Evolutionary conservation across 2,888 invertebrate species (phyloP), one percentile per base, ranked within the genome.

Genomic region (Drosophila maculinotata): DNA sequence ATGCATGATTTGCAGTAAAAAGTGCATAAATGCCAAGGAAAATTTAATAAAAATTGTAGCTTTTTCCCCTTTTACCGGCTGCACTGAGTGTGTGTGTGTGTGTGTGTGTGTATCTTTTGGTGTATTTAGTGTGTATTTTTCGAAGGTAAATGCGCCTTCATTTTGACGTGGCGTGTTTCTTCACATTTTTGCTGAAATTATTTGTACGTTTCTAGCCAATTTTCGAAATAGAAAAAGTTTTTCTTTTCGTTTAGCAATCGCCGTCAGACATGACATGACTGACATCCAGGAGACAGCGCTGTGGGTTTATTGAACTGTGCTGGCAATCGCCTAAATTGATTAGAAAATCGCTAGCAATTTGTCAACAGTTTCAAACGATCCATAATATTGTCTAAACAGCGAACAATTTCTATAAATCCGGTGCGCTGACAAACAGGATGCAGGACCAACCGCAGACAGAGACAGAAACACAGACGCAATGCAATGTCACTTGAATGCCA

Each of bases 351-450:
- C 66, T 44, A 51, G 65, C 75, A 77, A 87, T 82, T 81, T 81
- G 82, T 75, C 81, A 83, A 66, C 79, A 52, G 63, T 63, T 67
- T 38, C 51, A 62, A 68, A 65, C 76, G 69, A 67, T 81, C 49
- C 85, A 75, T 75, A 82, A 82, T 85, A 70, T 87, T 82, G 83
- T 78, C 79, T 81, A 87, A 81, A 81, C 82, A 74, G 64, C 60
- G 59, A 64, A 54, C 62, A 68, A 81, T 84, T 79, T 65, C 51
- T 64, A 63, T 66, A 65, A 69, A 80, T 72, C 68, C 10, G 31
- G 23, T 31, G 56, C 30, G 17, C 31, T 41, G 35, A 26, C 45
- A 45, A 26, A 52, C 58, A 63, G 49, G 48, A 53, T 67, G 30
- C 33, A 12, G 60, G 72, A 69, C 66, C 79, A 71, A 72, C 69